These are phyloP conservation scores for Catharus fuscescens DNA, from an alignment of 2,113 vertebrate genomes.

Conservation along the genomic window DNA sequence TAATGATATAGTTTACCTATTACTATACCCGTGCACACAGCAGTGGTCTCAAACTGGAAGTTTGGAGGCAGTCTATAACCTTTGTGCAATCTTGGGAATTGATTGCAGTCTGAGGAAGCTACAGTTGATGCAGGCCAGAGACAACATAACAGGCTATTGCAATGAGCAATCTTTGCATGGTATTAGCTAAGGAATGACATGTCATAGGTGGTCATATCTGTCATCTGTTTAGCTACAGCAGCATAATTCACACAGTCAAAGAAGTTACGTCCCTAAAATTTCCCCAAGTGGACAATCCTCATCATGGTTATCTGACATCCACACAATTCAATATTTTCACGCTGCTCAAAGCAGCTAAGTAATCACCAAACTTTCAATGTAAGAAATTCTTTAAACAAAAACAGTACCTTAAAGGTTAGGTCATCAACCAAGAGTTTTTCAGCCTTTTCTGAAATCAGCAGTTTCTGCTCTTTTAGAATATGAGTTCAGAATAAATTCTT, in stretches of 20 bases:
- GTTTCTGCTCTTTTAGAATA: neutral
- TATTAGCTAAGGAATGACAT: constrained; percentile 7
- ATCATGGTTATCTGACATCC: neutral
- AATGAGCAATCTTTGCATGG: neutral
- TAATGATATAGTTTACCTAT: neutral
- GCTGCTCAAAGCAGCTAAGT: neutral
- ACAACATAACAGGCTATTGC: constrained; percentile 39
- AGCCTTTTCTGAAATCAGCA: neutral
- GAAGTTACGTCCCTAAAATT: constrained; percentile 1
- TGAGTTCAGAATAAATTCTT: neutral
- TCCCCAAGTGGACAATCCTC: constrained; percentile 12
- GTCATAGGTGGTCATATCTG: constrained; percentile 5
- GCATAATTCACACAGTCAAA: neutral
- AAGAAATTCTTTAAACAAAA: neutral
- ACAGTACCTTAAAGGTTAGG: neutral
- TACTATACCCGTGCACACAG: neutral
- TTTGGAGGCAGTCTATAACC: constrained; percentile 16
- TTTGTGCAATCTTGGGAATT: constrained; percentile 11
- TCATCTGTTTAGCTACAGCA: neutral
- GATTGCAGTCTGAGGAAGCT: constrained; percentile 16
- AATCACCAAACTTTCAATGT: neutral
- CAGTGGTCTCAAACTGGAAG: neutral
- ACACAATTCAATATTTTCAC: neutral
- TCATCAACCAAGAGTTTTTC: neutral
- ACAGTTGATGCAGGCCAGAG: neutral